phyloP scores from a whole-genome alignment of 2,113 vertebrate genomes.

The Calidris pugnax region DNA sequence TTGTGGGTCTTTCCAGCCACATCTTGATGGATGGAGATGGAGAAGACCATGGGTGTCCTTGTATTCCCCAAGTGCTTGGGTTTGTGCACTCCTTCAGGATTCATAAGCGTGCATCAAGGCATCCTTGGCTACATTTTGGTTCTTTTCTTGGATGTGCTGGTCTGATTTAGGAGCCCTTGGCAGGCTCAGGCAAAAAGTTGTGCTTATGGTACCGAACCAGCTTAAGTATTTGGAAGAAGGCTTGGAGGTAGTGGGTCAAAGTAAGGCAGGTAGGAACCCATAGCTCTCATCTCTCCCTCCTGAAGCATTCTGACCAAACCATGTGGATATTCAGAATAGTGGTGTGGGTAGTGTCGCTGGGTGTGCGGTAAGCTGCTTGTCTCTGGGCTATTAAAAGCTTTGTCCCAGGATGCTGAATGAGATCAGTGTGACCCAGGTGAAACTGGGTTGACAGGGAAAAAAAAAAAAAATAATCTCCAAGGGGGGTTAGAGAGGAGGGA shows the following conservation, averaged over 20 bases:
- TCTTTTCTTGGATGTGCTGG: not conserved
- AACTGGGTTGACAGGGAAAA: not conserved
- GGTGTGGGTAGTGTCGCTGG: rapidly evolving
- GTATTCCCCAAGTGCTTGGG: not conserved
- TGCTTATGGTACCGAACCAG: not conserved
- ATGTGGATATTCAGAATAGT: rapidly evolving
- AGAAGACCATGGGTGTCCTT: rapidly evolving
- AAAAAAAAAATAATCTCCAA: not conserved
- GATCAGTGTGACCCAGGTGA: not conserved
- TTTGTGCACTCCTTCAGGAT: not conserved
- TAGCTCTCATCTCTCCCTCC: not conserved
- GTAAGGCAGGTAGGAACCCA: not conserved
- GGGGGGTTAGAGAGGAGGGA: not conserved
- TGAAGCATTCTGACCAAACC: not conserved
- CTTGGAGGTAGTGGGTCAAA: not conserved
- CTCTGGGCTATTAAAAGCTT: not conserved
- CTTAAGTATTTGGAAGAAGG: not conserved
- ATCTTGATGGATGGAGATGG: not conserved
- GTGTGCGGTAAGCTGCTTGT: not conserved
- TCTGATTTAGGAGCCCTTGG: not conserved
- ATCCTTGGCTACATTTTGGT: not conserved
- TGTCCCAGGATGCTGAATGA: not conserved
- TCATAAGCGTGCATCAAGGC: not conserved
- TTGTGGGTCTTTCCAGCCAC: rapidly evolving
- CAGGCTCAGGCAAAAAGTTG: not conserved